Base-by-base conservation (phyloP, 2,888 invertebrate species). In the Raillietiella orientalis region DNA sequence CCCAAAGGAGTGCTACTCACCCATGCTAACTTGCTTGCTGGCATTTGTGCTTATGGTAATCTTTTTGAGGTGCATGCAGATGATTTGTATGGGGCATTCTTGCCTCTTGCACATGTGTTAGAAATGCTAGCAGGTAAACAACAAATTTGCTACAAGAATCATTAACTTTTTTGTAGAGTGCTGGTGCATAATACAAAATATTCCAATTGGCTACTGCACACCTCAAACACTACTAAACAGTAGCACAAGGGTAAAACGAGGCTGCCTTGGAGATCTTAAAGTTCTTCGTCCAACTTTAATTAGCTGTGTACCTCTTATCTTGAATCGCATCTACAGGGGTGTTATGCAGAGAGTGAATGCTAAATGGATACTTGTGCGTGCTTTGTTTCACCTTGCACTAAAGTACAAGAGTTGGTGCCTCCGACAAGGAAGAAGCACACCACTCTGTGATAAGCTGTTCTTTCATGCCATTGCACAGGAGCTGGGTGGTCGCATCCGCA, bases 301-400 rank as follows among this genome's bases (percentile, higher is more conserved):
- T 57, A 84, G 87, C 3, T 66, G 84, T 25, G 96, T 96, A 23
- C 96, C 96, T 30, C 79, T 84, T 22, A 87, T 96, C 37, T 62
- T 93, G 55, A 93, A 93, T 50, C 66, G 93, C 39, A 75, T 96
- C 42, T 82, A 82, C 41, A 96, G 96, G 50, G 79, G 72, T 36
- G 79, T 96, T 32, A 75, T 75, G 42, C 87, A 90, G 41, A 82
- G 79, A 45, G 74, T 93, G 27, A 60, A 64, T 26, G 66, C 66
- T 37, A 67, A 74, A 28, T 66, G 75, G 6, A 53, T 57, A 23
- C 54, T 84, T 31, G 63, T 66, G 29, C 62, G 66, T 43, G 66
- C 71, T 2, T 51, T 93, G 34, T 93, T 96, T 55, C 65, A 72
- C 44, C 87, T 84, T 53, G 79, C 82, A 1, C 84, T 82, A 46